Percentiles rank a stretch among this genome's conserved stretches.
These are phyloP conservation scores for Suncus etruscus DNA, from an alignment of 2,113 vertebrate species.

Conservation along the genomic window DNA sequence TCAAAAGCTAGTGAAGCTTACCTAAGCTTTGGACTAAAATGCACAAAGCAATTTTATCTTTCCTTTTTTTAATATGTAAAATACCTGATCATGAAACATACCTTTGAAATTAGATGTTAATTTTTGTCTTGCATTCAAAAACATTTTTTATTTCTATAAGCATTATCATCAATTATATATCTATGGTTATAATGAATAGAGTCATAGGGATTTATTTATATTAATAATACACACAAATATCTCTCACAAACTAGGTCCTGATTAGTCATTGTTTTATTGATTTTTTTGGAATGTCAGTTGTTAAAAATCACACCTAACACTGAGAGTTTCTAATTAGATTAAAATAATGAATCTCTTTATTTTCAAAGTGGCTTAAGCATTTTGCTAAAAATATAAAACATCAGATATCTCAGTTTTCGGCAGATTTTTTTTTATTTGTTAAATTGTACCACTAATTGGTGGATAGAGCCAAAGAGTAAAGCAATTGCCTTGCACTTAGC, in stretches of 20 bases:
- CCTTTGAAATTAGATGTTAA: constrained; percentile 39
- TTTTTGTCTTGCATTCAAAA: constrained; percentile 43
- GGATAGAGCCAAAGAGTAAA: no score
- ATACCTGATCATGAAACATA: constrained; percentile 41
- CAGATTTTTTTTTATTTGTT: no score
- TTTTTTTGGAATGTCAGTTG: not conserved
- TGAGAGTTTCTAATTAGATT: not conserved
- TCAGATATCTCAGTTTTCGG: no score
- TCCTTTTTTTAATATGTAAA: constrained; percentile 28
- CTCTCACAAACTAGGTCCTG: not conserved
- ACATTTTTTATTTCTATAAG: not conserved
- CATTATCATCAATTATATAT: not conserved
- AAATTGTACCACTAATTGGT: no score
- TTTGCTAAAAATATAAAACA: constrained; percentile 2
- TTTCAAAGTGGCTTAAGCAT: not conserved
- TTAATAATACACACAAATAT: not conserved
- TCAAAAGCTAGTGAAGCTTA: not conserved
- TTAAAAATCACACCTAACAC: not conserved
- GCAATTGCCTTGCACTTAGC: no score
- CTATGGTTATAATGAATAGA: not conserved
- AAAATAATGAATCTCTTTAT: constrained; percentile 1
- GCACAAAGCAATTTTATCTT: constrained; percentile 30
- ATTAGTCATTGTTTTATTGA: constrained; percentile 6
- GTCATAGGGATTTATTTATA: not conserved
- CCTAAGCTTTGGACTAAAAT: constrained; percentile 33